Evolutionary conservation across 2,888 invertebrate genomes (phyloP).

Genomic region (Callyntrura sp.): DNA sequence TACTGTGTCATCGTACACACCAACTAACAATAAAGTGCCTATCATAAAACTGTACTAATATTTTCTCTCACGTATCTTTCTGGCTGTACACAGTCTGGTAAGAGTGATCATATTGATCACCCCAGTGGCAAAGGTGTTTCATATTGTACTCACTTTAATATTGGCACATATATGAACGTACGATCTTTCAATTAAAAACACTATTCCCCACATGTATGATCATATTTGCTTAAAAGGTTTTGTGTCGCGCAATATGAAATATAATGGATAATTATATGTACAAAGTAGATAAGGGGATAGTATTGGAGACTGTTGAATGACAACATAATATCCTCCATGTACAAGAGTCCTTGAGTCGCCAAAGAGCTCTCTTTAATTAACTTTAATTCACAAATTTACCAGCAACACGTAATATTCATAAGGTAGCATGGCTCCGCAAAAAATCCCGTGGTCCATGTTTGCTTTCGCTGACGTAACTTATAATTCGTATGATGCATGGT

Average conservation of each 20-base stretch:
- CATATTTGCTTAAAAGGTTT: neutral
- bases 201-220: slow-evolving; percentile 9
- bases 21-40: slow-evolving; percentile 30
- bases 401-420: slow-evolving; percentile 3
- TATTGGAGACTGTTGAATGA: neutral
- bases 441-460: neutral
- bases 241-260: no score
- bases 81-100: neutral
- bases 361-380: slow-evolving; percentile 67
- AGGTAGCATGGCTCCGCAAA: neutral
- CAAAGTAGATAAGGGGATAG: slow-evolving; percentile 34
- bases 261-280: neutral
- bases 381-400: slow-evolving; percentile 67
- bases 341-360: slow-evolving; percentile 65
- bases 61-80: slow-evolving; percentile 4
- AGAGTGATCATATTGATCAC: neutral
- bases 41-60: slow-evolving; percentile 5
- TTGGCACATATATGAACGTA: neutral
- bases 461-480: no score
- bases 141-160: slow-evolving; percentile 13
- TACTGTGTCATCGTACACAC: neutral
- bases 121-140: slow-evolving; percentile 41
- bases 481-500: no score
- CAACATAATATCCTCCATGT: slow-evolving; percentile 25
- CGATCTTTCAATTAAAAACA: slow-evolving; percentile 2